phyloP scores from a whole-genome alignment of 2,888 invertebrate genomes.

The Hemistola chrysoprasaria region DNA sequence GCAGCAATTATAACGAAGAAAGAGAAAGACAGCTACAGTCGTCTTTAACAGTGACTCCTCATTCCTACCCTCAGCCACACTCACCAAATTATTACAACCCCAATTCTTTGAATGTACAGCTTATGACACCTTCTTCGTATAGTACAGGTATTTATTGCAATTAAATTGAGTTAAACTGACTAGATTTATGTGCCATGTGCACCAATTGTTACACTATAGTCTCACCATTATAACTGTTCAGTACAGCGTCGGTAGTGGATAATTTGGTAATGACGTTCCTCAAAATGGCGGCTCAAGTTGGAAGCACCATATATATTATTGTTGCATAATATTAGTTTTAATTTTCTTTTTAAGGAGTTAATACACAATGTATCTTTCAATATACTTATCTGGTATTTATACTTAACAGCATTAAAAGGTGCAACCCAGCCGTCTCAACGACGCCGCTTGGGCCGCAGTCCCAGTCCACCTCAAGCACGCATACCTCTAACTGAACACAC shows the following conservation, averaged over 20 bases:
- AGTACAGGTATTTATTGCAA: slow-evolving; percentile 39
- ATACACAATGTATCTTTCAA: no score
- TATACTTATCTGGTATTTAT: neutral
- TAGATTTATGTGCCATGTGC: no score
- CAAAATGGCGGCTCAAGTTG: no score
- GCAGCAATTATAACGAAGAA: slow-evolving; percentile 45
- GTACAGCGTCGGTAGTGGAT: no score
- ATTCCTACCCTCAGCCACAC: slow-evolving; percentile 26
- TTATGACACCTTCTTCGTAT: slow-evolving; percentile 35
- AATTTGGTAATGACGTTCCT: no score
- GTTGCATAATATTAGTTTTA: no score
- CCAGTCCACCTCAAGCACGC: slow-evolving; percentile 53
- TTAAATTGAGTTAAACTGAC: no score
- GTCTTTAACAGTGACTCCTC: slow-evolving; percentile 50
- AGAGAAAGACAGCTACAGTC: slow-evolving; percentile 43
- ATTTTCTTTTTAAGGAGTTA: no score
- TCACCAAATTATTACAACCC: slow-evolving; percentile 28
- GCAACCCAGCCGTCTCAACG: slow-evolving; percentile 35
- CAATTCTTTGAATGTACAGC: slow-evolving; percentile 25
- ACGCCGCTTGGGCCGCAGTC: slow-evolving; percentile 69
- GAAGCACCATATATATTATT: no score
- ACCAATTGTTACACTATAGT: no score
- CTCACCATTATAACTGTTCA: no score
- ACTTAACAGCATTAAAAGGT: neutral
- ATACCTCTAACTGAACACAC: slow-evolving; percentile 42